Evolutionary conservation across 2,797 vertebrate species (phyloP).

Genomic region (Coluber constrictor): DNA sequence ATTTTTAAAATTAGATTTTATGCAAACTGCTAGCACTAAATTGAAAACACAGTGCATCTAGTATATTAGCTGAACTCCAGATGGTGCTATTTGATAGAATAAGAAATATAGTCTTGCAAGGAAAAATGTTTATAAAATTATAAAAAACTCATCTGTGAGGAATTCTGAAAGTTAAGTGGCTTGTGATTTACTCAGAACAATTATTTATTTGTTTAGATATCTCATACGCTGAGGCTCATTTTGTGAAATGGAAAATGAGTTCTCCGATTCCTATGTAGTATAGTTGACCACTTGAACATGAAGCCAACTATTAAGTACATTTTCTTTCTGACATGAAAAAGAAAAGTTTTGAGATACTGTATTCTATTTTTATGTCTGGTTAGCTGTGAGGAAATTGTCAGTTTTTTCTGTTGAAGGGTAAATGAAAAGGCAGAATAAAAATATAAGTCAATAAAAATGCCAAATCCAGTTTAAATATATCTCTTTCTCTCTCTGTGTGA

Average conservation of each 20-base stretch:
- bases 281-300: not conserved
- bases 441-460: not conserved
- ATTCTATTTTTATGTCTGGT: not conserved
- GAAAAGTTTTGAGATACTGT: not conserved
- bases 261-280: not conserved
- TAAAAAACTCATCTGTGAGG: not conserved
- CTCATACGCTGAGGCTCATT: not conserved
- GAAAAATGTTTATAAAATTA: not conserved
- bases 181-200: not conserved
- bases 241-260: not conserved
- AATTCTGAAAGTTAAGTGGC: not conserved
- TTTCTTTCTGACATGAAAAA: not conserved
- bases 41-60: not conserved
- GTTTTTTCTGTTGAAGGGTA: not conserved
- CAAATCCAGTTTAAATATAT: not conserved
- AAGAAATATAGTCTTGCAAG: conserved; percentile 24
- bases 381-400: not conserved
- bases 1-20: not conserved
- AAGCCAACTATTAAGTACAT: not conserved
- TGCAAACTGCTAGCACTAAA: not conserved
- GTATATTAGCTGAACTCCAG: conserved; percentile 64
- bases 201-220: not conserved
- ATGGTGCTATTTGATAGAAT: conserved; percentile 68
- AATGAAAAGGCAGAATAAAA: not conserved
- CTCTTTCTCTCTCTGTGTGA: not conserved